Evolutionary conservation across 1,140 invertebrate genomes (phyloP).

Genomic region (Muscidifurax raptorellus): DNA sequence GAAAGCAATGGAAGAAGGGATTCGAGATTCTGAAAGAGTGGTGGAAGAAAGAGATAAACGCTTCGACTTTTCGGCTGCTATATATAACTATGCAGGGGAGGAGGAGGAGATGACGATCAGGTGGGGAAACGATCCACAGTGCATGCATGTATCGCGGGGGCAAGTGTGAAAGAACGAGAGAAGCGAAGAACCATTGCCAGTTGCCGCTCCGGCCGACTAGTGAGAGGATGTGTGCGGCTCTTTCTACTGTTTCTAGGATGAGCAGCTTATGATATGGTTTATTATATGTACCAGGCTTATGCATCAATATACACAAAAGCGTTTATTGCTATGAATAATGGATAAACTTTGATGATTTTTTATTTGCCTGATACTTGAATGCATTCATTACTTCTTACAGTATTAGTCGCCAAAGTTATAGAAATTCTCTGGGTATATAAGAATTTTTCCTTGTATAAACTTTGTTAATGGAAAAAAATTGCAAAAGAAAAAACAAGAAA

Average conservation of each 20-base stretch:
- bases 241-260: too few relatives aligned
- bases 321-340: too few relatives aligned
- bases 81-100: neutral
- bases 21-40: constrained; percentile 2
- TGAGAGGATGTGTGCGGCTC: neutral
- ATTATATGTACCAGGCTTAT: too few relatives aligned
- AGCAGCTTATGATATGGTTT: too few relatives aligned
- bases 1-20: constrained; percentile 45
- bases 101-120: neutral
- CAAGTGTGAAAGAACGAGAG: neutral
- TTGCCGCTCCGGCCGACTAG: neutral
- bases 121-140: constrained; percentile 11
- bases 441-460: too few relatives aligned
- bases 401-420: too few relatives aligned
- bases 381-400: too few relatives aligned
- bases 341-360: too few relatives aligned
- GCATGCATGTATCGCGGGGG: neutral
- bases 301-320: too few relatives aligned
- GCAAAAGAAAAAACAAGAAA: neutral
- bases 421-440: too few relatives aligned
- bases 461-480: neutral
- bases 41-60: constrained; percentile 15
- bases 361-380: too few relatives aligned
- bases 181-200: neutral
- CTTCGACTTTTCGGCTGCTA: constrained; percentile 1